Conservation (phyloP, 2,888 invertebrate species). For the Venusia cambrica region DNA sequence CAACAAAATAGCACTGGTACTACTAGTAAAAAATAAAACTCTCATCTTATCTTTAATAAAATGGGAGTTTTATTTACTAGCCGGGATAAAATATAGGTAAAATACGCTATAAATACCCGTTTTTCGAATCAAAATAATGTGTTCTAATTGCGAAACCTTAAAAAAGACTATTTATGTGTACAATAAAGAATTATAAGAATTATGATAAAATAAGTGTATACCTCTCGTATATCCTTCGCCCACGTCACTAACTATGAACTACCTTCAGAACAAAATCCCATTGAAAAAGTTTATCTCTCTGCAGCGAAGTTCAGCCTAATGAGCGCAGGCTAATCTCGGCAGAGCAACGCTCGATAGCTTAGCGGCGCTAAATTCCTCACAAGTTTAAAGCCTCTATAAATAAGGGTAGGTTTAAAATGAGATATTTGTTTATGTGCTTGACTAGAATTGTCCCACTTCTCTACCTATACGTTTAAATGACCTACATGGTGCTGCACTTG, state of each 20-base stretch:
- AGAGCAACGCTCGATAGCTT: slow-evolving; percentile 33
- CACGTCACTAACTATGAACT: no score
- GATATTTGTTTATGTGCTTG: slow-evolving; percentile 32
- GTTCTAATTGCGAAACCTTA: no score
- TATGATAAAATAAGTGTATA: slow-evolving; percentile 6
- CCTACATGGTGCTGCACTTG: no score
- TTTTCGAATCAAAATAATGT: no score
- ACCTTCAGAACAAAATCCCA: slow-evolving; percentile 15
- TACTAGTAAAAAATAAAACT: no score
- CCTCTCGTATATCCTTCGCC: no score
- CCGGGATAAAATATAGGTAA: no score
- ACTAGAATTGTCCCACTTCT: not conserved
- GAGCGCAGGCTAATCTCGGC: slow-evolving; percentile 34
- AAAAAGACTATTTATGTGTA: no score
- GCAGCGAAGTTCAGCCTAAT: slow-evolving; percentile 33
- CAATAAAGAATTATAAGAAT: slow-evolving; percentile 1
- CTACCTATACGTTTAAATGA: slow-evolving; percentile 24
- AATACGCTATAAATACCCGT: no score
- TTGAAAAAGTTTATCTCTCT: slow-evolving; percentile 28
- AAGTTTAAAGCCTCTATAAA: slow-evolving; percentile 38
- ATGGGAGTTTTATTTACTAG: no score
- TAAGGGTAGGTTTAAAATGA: slow-evolving; percentile 37
- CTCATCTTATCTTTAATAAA: no score
- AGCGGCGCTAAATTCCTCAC: slow-evolving; percentile 24
- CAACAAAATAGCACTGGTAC: no score